Evolutionary conservation across 1,140 invertebrate genomes (phyloP), one percentile per base, ranked within the genome.

Genomic region (Trialeurodes vaporariorum): DNA sequence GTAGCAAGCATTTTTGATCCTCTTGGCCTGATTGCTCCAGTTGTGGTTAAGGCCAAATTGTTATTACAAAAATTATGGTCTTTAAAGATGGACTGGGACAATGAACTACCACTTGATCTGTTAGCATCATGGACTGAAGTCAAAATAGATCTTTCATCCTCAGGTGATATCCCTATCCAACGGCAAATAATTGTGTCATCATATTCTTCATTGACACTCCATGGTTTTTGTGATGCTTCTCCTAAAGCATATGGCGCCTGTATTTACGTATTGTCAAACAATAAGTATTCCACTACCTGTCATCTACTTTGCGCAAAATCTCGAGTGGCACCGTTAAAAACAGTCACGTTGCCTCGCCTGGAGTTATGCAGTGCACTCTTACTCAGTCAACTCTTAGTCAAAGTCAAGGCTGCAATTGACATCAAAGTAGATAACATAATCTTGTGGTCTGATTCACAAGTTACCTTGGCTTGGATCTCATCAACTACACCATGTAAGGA

Each of bases 21-120:
- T 2, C 67, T 78, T 17, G 79, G 79, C 13, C 76, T 76, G 66
- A 60, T 81, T 1, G 71, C 74, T 1, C 81, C 81, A 23, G 67
- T 77, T 0, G 74, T 77, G 1, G 72, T 81, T 2, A 67, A 25
- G 11, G 73, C 75, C 13, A 82, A 82, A 73, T 75, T 81, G 0
- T 67, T 81, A 0, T 74, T 82, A n/a, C 80, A 82, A 73, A 69
- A 75, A 34, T 58, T 82, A 2, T 79, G 79, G 79, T 27, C 73
- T 21, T 11, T 66, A 21, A 67, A 73, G 11, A 12, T 74, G 2
- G 71, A 70, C 2, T 81, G 79, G 79, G 80, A 81, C 67, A 71
- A 76, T 21, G 77, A 5, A 11, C 49, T 74, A 5, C 63, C 72
- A 17, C 2, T 26, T 17, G 67, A 71, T 2, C 24, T 72, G 11